phyloP scores from a whole-genome alignment of 1,140 invertebrate species.

The Lordiphosa clarofinis region DNA sequence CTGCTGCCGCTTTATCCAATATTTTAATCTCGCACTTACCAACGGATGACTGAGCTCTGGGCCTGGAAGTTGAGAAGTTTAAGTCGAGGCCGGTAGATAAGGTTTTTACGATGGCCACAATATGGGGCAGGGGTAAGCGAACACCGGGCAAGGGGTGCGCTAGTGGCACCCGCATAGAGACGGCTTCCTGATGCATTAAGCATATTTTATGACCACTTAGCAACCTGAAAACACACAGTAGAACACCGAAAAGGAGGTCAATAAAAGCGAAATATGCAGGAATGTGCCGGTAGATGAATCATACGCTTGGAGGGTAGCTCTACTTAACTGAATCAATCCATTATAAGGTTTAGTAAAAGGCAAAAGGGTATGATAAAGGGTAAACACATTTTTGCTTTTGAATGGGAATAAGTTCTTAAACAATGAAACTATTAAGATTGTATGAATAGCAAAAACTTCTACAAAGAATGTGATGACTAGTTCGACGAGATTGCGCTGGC shows the following conservation, averaged over 20 bases:
- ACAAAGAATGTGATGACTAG: too few species aligned
- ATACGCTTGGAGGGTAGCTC: too few species aligned
- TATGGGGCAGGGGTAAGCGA: constrained; percentile 7
- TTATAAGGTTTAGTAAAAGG: too few species aligned
- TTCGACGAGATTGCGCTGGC: too few species aligned
- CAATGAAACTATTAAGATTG: too few species aligned
- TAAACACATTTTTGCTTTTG: too few species aligned
- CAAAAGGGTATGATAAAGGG: too few species aligned
- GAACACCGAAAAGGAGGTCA: constrained; percentile 38
- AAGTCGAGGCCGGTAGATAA: constrained; percentile 46
- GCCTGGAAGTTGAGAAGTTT: constrained; percentile 29
- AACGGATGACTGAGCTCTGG: constrained; percentile 46
- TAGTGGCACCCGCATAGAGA: constrained; percentile 51
- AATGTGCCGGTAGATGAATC: too few species aligned
- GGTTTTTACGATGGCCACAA: constrained; percentile 45
- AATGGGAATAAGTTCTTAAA: too few species aligned
- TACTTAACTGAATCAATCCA: too few species aligned
- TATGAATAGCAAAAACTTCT: too few species aligned
- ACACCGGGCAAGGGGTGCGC: constrained; percentile 8
- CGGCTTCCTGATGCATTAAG: constrained; percentile 75
- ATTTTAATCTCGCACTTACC: constrained; percentile 77
- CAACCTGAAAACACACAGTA: constrained; percentile 20
- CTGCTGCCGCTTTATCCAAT: constrained; percentile 64
- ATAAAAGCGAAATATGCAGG: constrained; percentile 34
- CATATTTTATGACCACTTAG: constrained; percentile 77